Percentiles rank a stretch among this genome's conserved stretches.
Evolutionary conservation across 2,797 vertebrate species (phyloP).

Genomic region (Gymnopithys bicolor): DNA sequence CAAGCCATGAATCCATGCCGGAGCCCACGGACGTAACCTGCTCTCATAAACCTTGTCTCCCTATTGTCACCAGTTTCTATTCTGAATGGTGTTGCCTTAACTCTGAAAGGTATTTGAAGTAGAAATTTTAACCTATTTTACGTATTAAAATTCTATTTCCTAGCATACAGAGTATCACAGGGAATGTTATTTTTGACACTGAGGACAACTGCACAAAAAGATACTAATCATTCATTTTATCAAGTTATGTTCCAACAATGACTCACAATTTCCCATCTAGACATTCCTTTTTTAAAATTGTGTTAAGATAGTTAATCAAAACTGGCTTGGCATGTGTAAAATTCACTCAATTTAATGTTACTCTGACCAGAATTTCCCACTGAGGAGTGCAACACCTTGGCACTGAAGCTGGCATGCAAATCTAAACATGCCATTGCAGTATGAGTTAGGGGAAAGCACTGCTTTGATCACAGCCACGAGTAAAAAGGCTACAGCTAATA

Average conservation of each 20-base stretch:
- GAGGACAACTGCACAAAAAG: neutral
- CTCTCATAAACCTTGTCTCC: neutral
- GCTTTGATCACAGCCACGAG: neutral
- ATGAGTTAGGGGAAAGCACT: neutral
- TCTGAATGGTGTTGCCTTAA: neutral
- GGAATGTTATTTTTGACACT: neutral
- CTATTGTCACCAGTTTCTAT: neutral
- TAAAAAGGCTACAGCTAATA: neutral
- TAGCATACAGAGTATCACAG: neutral
- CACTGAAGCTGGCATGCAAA: neutral
- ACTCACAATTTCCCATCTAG: neutral
- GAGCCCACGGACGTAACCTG: neutral
- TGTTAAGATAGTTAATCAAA: slow-evolving; percentile 10
- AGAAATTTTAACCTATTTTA: neutral
- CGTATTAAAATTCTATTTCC: neutral
- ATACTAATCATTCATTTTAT: neutral
- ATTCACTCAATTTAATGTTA: neutral
- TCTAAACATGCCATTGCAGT: neutral
- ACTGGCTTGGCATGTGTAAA: neutral
- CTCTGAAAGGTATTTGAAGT: neutral
- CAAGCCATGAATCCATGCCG: neutral
- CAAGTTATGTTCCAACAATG: neutral
- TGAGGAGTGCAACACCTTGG: neutral
- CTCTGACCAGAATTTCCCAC: neutral
- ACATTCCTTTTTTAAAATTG: neutral